A percentile compares a stretch with the other conserved stretches of the same genome.
phyloP scores from a whole-genome alignment of 2,797 vertebrate genomes.

The Botia almorhae region DNA sequence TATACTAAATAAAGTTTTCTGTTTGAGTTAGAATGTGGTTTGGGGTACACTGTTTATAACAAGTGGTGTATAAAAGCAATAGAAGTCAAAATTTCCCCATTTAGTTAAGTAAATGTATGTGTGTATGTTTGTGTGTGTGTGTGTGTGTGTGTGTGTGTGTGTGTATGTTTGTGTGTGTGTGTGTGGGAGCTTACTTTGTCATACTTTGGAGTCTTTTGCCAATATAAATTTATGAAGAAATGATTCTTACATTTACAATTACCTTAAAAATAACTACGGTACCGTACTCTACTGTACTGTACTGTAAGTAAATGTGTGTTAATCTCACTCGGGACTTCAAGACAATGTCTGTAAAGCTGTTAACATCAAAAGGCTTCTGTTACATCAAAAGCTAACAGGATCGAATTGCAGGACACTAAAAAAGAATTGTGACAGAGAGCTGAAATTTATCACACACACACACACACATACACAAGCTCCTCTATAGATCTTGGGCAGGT shows the following conservation, averaged over 20 bases:
- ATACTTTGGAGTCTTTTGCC: background rate
- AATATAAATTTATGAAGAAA: too few relatives aligned
- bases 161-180: constrained; percentile 37
- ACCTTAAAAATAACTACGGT: too few relatives aligned
- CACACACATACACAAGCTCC: background rate
- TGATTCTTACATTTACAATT: too few relatives aligned
- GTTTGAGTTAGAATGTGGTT: too few relatives aligned
- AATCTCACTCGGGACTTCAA: background rate
- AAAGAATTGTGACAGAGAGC: constrained; percentile 32
- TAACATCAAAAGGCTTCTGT: constrained; percentile 23
- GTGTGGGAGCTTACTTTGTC: constrained; percentile 27
- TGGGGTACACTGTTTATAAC: too few relatives aligned
- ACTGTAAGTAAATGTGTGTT: background rate
- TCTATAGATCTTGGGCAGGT: constrained; percentile 5
- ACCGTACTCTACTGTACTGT: too few relatives aligned
- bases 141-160: background rate
- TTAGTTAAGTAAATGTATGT: too few relatives aligned
- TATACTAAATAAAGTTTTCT: too few relatives aligned
- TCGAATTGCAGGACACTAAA: constrained; percentile 24
- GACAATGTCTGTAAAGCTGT: constrained; percentile 20
- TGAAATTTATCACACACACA: constrained; percentile 43
- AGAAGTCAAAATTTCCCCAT: too few relatives aligned
- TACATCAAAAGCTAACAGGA: constrained; percentile 47
- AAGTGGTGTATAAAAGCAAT: too few relatives aligned
- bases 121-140: constrained; percentile 37